Evolutionary conservation across 1,140 invertebrate genomes (phyloP), one percentile per base, ranked within the genome.

Genomic region (Drosophila hydei): DNA sequence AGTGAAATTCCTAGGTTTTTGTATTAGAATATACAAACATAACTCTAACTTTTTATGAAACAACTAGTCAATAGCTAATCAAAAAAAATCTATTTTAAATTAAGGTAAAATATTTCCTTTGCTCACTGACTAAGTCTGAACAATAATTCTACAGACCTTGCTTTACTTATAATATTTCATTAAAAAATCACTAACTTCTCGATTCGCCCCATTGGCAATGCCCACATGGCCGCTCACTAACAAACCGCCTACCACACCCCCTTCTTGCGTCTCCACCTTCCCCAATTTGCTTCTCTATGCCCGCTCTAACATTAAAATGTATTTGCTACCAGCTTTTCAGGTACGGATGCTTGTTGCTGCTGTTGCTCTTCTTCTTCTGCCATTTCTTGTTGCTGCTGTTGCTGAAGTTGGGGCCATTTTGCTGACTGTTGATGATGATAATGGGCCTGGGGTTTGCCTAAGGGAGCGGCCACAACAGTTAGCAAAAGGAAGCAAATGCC

Each of bases 381-480:
- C 18, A 48, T 40, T 62, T 68, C 45, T 62, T 83, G 79, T 56
- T 76, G 21, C 19, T 83, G 25, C 50, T 71, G 60, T 63, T 67
- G 40, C 59, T 55, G 55, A 60, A 72, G 70, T 65, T 74, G 72
- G 59, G 77, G 74, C 81, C 77, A 81, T 85, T 85, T 81, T 87
- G 81, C 81, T 85, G 81, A 85, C 81, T 85, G 81, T 85, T 85
- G 81, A 85, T 81, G 80, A 85, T 85, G 80, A 85, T 85, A 85
- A 85, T 85, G 81, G 77, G 81, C 69, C 77, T 68, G 67, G 60
- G 48, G 52, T 61, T 62, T 67, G 71, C 58, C 64, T 61, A 36
- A 3, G 40, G 33, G 43, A 5, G 19, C 7, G 30, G 33, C 43
- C 21, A 18, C 9, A 19, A 55, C 27, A 19, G 40, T 33, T 33